A percentile compares a stretch with the other conserved stretches of the same genome.
These are phyloP conservation scores for Anastrepha ludens DNA, from an alignment of 1,140 invertebrate genomes.

Conservation along the genomic window DNA sequence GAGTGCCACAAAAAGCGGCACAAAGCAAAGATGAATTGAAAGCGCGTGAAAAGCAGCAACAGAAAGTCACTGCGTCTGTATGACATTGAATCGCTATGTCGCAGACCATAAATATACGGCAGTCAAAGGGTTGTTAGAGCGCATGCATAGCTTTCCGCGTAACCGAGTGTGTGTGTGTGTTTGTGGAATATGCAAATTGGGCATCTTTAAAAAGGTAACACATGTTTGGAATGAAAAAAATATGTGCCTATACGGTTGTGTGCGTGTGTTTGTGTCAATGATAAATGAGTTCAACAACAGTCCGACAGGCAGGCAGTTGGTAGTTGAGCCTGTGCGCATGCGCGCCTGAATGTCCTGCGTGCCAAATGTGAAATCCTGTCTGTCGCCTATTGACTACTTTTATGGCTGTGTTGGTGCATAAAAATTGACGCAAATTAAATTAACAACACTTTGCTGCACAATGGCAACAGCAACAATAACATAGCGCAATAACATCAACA, in stretches of 20 bases:
- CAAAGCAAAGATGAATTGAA: conserved; percentile 5
- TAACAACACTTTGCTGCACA: conserved; percentile 35
- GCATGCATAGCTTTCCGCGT: background rate
- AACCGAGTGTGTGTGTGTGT: background rate
- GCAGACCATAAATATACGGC: too few relatives aligned
- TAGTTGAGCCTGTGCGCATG: background rate
- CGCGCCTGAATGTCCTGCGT: conserved; percentile 16
- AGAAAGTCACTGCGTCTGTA: background rate
- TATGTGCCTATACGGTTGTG: background rate
- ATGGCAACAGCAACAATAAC: background rate
- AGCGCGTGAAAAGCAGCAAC: background rate
- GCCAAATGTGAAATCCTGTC: conserved; percentile 21
- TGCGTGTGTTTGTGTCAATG: background rate
- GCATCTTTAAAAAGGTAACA: conserved; percentile 42
- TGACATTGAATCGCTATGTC: background rate
- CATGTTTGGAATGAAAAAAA: background rate
- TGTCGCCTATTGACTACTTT: background rate
- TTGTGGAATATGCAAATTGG: conserved; percentile 9
- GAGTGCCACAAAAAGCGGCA: background rate
- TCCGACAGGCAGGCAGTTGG: background rate
- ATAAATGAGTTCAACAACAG: conserved; percentile 27
- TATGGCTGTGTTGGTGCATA: conserved; percentile 27
- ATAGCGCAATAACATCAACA: background rate
- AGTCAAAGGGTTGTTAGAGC: background rate
- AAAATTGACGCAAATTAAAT: conserved; percentile 36